phyloP scores from a whole-genome alignment of 30 jellyfish, hydroid and myxozoan genomes.

The Morbakka virulenta region DNA sequence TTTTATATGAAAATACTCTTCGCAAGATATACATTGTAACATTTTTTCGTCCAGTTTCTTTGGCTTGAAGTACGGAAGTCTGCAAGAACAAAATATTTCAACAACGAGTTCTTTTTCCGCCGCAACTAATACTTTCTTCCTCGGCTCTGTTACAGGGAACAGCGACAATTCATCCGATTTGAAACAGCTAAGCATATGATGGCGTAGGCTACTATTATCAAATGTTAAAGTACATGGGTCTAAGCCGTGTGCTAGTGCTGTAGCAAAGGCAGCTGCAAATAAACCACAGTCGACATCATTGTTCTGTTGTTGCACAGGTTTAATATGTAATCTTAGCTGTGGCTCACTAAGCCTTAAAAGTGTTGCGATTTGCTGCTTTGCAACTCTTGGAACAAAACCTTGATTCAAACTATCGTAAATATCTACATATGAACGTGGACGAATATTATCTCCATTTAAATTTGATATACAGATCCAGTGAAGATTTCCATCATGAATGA shows the following conservation, averaged over 20 bases:
- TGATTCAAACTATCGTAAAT: constrained; percentile 1
- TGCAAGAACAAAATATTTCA: constrained; percentile 4
- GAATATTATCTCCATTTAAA: background rate
- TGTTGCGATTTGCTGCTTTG: background rate
- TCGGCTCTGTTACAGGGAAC: background rate
- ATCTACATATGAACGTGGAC: background rate
- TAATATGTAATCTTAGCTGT: background rate
- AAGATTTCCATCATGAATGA: constrained; percentile 10
- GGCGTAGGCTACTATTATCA: background rate
- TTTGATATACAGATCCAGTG: constrained; percentile 22
- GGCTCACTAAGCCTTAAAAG: background rate
- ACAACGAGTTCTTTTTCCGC: background rate
- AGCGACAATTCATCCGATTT: background rate
- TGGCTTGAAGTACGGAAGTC: background rate
- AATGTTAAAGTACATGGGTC: background rate
- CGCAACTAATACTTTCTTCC: background rate
- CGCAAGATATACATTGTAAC: background rate
- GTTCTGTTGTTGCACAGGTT: constrained; percentile 33
- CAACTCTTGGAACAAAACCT: background rate
- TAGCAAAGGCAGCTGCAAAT: constrained; percentile 24
- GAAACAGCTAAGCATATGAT: background rate
- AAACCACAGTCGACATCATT: constrained; percentile 35
- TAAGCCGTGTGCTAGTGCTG: background rate
- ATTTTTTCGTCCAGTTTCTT: background rate
- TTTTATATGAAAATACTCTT: background rate